Evolutionary conservation across 2,797 vertebrate species (phyloP), one percentile per base, ranked within the genome.

Genomic region (Melanotaenia parkinsoni): DNA sequence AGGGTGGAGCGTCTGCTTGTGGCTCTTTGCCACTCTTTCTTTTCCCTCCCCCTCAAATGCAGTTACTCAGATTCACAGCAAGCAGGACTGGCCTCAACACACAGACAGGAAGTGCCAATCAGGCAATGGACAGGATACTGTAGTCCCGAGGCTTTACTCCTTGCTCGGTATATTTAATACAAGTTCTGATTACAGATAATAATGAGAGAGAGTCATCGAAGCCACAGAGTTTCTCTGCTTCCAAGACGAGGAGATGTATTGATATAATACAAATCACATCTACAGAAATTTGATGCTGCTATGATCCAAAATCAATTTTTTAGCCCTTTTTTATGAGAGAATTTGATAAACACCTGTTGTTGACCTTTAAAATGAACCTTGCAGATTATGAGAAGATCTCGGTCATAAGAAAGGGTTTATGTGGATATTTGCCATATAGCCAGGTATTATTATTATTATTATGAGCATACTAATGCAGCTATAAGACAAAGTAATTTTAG

Each of bases 331-430:
- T 83, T 66, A 82, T 76, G 60, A 81, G 67, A 70, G 43, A 71
- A 65, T 70, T 65, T 67, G 62, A 84, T 82, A 82, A 90, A 80
- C 72, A 58, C 20, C 76, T 77, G 72, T 63, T 81, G 69, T 58
- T 91, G 87, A 89, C 91, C 90, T 91, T 87, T 77, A 60, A 76
- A 84, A 83, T 56, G 12, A 88, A 76, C 68, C 80, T 65, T 35
- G 57, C n/a, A 33, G 65, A 85, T 86, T 76, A 73, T 14, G 20
- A 72, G 72, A 72, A 26, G 73, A 77, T 89, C 71, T 71, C 62
- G 6, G 58, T 80, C 72, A 79, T 86, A 80, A 90, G 60, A 81
- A 73, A 20, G 18, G 59, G 74, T 50, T 84, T 83, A 74, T 30
- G 33, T 22, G 26, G 59, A 74, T 72, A 70, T 88, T 85, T 80